Conservation (phyloP, 2,113 vertebrate species). For the Cynopterus brachyotis region DNA sequence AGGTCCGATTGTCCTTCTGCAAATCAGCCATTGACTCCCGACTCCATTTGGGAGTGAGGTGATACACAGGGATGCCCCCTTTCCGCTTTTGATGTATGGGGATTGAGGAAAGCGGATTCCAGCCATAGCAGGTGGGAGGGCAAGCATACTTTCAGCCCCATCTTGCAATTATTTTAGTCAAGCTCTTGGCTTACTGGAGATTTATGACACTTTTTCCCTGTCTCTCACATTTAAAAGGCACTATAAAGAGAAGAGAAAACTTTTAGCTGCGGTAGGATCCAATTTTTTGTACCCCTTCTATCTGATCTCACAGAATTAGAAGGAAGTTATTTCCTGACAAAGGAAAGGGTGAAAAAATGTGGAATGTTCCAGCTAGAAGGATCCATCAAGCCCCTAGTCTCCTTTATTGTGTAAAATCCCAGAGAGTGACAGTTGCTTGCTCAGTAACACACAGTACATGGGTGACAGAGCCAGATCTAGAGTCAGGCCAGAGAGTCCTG, state of each 20-base stretch:
- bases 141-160: not conserved
- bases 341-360: constrained; percentile 70
- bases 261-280: constrained; percentile 73
- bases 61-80: not conserved
- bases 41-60: not conserved
- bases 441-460: not conserved
- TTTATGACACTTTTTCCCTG: constrained; percentile 78
- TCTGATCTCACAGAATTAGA: constrained; percentile 75
- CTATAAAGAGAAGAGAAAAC: constrained; percentile 75
- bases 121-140: not conserved
- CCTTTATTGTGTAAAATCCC: not conserved
- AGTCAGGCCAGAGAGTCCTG: not conserved
- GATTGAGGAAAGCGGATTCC: not conserved
- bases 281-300: not conserved
- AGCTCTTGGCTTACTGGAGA: constrained; percentile 78
- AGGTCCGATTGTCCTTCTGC: not conserved
- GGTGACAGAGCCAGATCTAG: not conserved
- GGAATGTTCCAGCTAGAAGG: not conserved
- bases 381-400: not conserved
- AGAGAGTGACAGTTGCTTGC: not conserved
- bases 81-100: constrained; percentile 22
- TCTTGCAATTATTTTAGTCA: constrained; percentile 61
- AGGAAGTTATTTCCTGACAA: constrained; percentile 72
- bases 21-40: not conserved
- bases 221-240: constrained; percentile 71